Conservation (phyloP, 2,888 invertebrate genomes). For the Cremastinae sp. region DNA sequence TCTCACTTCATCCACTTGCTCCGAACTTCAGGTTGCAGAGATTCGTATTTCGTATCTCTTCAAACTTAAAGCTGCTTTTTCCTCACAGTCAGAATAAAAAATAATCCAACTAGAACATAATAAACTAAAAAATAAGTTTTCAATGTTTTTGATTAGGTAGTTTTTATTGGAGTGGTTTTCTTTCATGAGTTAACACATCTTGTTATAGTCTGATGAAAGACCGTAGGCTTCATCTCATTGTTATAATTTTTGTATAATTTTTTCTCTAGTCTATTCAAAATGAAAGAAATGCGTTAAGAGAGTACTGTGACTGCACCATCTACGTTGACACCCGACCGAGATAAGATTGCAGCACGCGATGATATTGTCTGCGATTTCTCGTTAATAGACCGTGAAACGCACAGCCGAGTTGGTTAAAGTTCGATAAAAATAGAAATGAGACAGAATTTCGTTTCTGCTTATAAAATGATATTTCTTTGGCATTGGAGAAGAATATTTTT, state of each 20-base stretch:
- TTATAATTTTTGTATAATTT: no score
- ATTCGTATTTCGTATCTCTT: constrained; percentile 37
- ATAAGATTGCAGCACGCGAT: constrained; percentile 52
- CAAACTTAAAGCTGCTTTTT: no score
- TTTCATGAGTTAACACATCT: no score
- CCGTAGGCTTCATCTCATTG: no score
- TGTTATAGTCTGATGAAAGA: no score
- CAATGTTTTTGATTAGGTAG: no score
- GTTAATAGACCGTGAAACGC: constrained; percentile 41
- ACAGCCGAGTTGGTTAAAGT: constrained; percentile 13
- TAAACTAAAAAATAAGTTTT: no score
- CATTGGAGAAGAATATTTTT: neutral
- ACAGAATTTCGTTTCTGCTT: constrained; percentile 50
- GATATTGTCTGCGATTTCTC: constrained; percentile 42
- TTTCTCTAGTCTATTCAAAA: constrained; percentile 3
- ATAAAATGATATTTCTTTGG: constrained; percentile 22
- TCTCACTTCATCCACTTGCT: constrained; percentile 1
- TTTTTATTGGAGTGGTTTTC: no score
- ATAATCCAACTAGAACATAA: no score
- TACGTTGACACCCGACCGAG: constrained; percentile 28
- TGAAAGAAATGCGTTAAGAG: neutral
- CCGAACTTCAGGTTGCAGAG: neutral
- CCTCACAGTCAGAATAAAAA: no score
- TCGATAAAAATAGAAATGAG: constrained; percentile 63
- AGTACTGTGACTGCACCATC: constrained; percentile 27